Conservation (phyloP, 92 coral and sea anemone genomes). For the Actinernus sp. region DNA sequence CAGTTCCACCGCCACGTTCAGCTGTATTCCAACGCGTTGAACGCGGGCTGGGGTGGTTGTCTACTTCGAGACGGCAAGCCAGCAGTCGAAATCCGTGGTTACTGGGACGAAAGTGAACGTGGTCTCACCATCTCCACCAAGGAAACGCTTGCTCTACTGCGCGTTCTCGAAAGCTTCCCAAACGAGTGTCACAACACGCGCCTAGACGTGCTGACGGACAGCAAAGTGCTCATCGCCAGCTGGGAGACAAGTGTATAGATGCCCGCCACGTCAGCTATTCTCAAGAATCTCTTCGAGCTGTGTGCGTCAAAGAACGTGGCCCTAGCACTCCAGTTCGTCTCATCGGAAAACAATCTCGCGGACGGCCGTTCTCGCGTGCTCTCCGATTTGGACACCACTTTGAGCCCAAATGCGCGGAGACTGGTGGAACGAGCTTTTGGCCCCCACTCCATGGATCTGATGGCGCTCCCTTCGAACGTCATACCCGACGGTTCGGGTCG, state of each 20-base stretch:
- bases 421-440: conserved; percentile 53
- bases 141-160: conserved; percentile 30
- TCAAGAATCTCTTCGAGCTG: conserved; percentile 4
- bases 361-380: conserved; percentile 36
- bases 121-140: conserved; percentile 14
- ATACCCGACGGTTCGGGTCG: conserved; percentile 30
- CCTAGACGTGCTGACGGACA: conserved; percentile 27
- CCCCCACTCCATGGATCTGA: conserved; percentile 56
- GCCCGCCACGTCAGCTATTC: conserved; percentile 11
- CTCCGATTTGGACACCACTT: conserved; percentile 58
- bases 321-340: conserved; percentile 8
- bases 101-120: conserved; percentile 8
- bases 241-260: conserved; percentile 43
- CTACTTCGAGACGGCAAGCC: not conserved
- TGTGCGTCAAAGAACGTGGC: conserved; percentile 6
- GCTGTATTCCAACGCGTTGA: conserved; percentile 20
- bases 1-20: conserved; percentile 23
- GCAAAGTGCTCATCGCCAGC: conserved; percentile 27
- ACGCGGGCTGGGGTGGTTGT: conserved; percentile 38
- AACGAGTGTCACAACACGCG: conserved; percentile 17
- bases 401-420: conserved; percentile 41
- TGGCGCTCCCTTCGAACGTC: conserved; percentile 60
- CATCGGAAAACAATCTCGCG: too few species aligned
- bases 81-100: conserved; percentile 3
- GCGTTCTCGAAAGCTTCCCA: conserved; percentile 6